Percentiles rank a stretch among this genome's conserved stretches.
phyloP scores from a whole-genome alignment of 2,113 vertebrate species.

The Lepus timidus region DNA sequence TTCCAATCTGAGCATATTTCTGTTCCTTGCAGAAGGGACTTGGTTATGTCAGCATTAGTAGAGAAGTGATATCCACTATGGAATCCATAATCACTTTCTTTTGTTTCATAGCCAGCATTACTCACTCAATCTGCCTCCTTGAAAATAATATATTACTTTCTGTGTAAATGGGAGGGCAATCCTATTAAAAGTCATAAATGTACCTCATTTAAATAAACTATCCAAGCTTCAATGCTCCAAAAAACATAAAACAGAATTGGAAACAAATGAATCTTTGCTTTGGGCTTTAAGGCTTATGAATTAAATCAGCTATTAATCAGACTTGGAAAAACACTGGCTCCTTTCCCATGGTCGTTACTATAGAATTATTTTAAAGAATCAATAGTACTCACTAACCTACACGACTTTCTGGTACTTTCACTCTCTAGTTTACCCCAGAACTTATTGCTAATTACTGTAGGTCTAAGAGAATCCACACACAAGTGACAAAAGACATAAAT shows the following conservation, averaged over 20 bases:
- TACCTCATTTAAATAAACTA: conserved; percentile 79
- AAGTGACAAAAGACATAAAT: conserved; percentile 80
- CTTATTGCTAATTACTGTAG: conserved; percentile 78
- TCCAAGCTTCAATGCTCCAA: conserved; percentile 77
- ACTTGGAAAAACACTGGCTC: conserved; percentile 72
- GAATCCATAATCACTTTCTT: conserved; percentile 14
- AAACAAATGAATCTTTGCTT: conserved; percentile 80
- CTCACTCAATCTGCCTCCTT: conserved; percentile 67
- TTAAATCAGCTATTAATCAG: conserved; percentile 78
- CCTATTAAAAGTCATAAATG: conserved; percentile 78
- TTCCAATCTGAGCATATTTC: conserved; percentile 37
- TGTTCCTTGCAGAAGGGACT: conserved; percentile 11
- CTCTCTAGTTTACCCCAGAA: conserved; percentile 75
- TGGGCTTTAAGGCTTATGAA: conserved; percentile 76
- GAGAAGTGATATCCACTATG: conserved; percentile 31
- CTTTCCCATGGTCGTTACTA: conserved; percentile 57
- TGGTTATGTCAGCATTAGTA: neutral
- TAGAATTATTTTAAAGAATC: conserved; percentile 77
- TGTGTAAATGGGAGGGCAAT: conserved; percentile 72
- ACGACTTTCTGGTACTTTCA: conserved; percentile 76
- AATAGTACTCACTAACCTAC: conserved; percentile 73
- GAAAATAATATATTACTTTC: conserved; percentile 70
- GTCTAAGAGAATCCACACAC: conserved; percentile 70
- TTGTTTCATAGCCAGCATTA: conserved; percentile 55
- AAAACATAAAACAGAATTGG: conserved; percentile 75